Evolutionary conservation across 2,113 vertebrate genomes (phyloP).

Genomic region (Leptobrachium ailaonicum): DNA sequence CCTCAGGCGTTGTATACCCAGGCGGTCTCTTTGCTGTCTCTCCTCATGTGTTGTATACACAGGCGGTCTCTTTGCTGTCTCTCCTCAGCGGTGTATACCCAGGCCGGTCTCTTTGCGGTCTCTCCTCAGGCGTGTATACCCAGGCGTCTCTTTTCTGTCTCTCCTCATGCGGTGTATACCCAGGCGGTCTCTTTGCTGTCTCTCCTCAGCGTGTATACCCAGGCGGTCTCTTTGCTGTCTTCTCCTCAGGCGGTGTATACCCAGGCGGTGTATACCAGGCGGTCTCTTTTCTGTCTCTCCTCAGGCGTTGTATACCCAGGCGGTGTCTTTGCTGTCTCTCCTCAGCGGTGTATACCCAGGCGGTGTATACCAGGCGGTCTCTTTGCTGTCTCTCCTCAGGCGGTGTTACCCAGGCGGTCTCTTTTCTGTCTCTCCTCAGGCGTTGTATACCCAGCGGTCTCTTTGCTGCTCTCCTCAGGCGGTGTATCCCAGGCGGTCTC

Average conservation of each 20-base stretch:
- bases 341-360: too few species aligned
- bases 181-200: neutral
- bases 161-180: neutral
- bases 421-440: too few species aligned
- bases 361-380: too few species aligned
- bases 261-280: slow-evolving; percentile 61
- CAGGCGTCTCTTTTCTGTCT: neutral
- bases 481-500: neutral
- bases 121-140: neutral
- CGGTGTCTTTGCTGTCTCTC: too few species aligned
- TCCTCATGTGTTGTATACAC: too few species aligned
- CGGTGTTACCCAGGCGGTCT: too few species aligned
- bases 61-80: neutral
- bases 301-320: too few species aligned
- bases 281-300: too few species aligned
- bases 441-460: too few species aligned
- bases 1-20: too few species aligned
- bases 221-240: neutral
- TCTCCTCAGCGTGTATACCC: neutral
- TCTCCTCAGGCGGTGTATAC: neutral
- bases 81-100: neutral
- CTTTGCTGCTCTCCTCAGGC: neutral
- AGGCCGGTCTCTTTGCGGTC: neutral
- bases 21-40: too few species aligned
- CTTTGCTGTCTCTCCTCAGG: too few species aligned